phyloP scores from a whole-genome alignment of 2,113 vertebrate genomes.

The Engystomops pustulosus region DNA sequence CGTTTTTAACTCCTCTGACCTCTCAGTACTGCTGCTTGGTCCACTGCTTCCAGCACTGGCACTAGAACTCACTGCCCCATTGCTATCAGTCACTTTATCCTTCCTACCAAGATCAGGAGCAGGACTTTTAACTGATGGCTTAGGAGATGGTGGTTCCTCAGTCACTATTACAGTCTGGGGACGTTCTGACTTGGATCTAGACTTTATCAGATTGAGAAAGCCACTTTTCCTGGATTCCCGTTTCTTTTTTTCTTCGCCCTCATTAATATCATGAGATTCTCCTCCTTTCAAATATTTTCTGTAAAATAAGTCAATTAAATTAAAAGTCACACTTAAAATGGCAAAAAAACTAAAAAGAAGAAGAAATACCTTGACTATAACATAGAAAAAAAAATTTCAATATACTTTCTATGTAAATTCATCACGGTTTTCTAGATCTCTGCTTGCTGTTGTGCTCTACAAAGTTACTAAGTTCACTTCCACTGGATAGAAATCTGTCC shows the following conservation, averaged over 20 bases:
- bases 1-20: conserved; percentile 83
- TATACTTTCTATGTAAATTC: no score
- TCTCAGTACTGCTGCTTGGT: conserved; percentile 71
- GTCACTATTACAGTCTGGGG: conserved; percentile 69
- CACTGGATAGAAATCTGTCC: no score
- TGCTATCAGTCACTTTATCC: conserved; percentile 67
- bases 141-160: conserved; percentile 86
- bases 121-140: conserved; percentile 72
- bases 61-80: conserved; percentile 62
- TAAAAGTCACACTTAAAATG: not conserved
- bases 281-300: conserved; percentile 77
- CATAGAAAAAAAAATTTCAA: not conserved
- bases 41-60: conserved; percentile 68
- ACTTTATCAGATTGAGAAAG: conserved; percentile 94
- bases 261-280: conserved; percentile 82
- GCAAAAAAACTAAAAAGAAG: no score
- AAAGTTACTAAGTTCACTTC: no score
- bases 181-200: conserved; percentile 85
- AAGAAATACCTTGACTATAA: no score
- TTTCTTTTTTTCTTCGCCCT: conserved; percentile 88
- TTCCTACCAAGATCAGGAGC: conserved; percentile 71
- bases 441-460: no score
- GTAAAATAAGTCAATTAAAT: conserved; percentile 31
- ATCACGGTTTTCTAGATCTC: no score
- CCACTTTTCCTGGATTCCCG: conserved; percentile 90